Evolutionary conservation across 2,113 vertebrate genomes (phyloP), one percentile per base, ranked within the genome.

Genomic region (Peromyscus polionotus): DNA sequence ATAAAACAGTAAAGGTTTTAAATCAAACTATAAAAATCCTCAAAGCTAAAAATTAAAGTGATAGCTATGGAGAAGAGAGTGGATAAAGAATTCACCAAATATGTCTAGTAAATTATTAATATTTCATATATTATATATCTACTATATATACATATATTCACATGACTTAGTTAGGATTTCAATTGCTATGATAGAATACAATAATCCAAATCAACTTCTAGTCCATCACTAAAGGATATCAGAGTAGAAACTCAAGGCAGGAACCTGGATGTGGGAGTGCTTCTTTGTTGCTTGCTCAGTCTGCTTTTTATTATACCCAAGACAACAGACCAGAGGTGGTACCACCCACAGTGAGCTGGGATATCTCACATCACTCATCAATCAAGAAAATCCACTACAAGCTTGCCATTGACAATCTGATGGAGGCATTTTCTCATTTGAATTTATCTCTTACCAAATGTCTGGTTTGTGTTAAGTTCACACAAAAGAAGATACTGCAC

Each of bases 11-110:
- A 97, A 77, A 98, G 77, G 33, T 94, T 98, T 98, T 98, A 98
- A 98, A 98, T 98, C 91, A 98, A 98, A 98, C 87, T 95, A 63
- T 86, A 97, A 98, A 98, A 98, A 95, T 94, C 26, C 86, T 98
- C 83, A 96, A 94, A 98, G 97, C 83, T 98, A 63, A 87, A 92
- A 97, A 90, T 97, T 97, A 91, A 97, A 98, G 95, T 91, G 70
- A 91, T 90, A 95, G 85, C 90, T 97, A 98, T 42, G 45, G 72
- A 70, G 24, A 73, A 33, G 36, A 96, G 20, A 22, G 92, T 97
- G 96, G 96, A 92, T 91, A 97, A 97, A 97, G 96, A 48, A 97
- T 94, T 98, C 96, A 98, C 96, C 86, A 98, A 97, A 98, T 81
- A 83, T 86, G 59, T 48, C 95, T 97, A 92, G 67, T 75, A 98